phyloP scores from a whole-genome alignment of 2,797 vertebrate species.

The Iguana delicatissima region DNA sequence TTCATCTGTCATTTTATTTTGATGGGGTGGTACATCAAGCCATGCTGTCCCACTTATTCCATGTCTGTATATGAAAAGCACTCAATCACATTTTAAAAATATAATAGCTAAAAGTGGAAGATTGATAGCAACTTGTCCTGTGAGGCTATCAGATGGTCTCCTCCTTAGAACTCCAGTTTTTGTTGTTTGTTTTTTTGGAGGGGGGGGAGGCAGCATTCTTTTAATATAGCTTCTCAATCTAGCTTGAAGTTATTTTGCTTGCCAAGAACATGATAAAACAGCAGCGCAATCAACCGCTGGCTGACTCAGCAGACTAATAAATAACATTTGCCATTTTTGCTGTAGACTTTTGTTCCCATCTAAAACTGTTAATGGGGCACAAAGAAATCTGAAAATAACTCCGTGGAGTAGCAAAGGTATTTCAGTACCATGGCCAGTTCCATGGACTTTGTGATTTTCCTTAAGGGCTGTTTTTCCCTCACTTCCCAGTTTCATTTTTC shows the following conservation, averaged over 20 bases:
- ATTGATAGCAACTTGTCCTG: constrained; percentile 62
- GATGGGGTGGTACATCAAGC: constrained; percentile 51
- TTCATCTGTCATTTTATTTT: constrained; percentile 58
- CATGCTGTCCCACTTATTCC: constrained; percentile 54
- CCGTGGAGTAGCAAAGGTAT: rapidly evolving
- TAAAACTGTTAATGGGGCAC: constrained; percentile 14
- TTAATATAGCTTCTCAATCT: constrained; percentile 50
- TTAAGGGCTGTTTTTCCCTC: neutral
- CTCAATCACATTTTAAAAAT: constrained; percentile 62
- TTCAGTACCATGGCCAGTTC: constrained; percentile 14
- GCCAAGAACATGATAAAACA: constrained; percentile 36
- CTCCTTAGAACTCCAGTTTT: constrained; percentile 23
- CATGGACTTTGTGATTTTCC: neutral
- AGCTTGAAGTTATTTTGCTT: constrained; percentile 43
- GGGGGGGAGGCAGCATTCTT: constrained; percentile 32
- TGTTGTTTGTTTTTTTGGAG: too few species aligned
- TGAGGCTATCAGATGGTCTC: constrained; percentile 53
- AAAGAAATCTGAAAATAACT: neutral
- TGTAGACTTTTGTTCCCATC: constrained; percentile 25
- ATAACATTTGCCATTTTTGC: constrained; percentile 46
- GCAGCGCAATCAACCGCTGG: neutral
- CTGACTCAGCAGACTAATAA: constrained; percentile 53
- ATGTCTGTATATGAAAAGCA: constrained; percentile 59
- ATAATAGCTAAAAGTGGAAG: constrained; percentile 62
- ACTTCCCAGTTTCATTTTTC: neutral